Conservation (phyloP, 2,113 vertebrate genomes). For the Chloropsis hardwickii region DNA sequence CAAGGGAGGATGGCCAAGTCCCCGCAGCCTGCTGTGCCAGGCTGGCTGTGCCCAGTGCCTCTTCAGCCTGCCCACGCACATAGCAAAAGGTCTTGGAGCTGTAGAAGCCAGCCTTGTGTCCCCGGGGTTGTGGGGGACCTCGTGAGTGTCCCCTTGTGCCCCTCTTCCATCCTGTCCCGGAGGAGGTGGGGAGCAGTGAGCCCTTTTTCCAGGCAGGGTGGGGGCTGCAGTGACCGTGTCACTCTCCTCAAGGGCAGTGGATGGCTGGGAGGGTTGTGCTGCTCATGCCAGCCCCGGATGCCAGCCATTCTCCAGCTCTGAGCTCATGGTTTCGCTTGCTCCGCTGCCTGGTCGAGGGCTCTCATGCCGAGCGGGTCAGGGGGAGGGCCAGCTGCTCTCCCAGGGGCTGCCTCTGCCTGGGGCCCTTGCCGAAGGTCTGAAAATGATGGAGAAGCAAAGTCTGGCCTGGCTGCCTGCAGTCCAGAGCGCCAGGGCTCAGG, state of each 20-base stretch:
- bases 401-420: background rate
- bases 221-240: background rate
- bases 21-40: background rate
- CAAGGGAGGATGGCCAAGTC: background rate
- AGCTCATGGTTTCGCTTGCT: slow-evolving; percentile 37
- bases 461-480: background rate
- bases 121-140: background rate
- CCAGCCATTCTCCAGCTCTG: slow-evolving; percentile 61
- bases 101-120: background rate
- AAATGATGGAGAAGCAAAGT: background rate
- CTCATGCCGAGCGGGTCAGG: background rate
- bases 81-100: background rate
- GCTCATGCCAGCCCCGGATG: slow-evolving; percentile 8
- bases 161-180: background rate
- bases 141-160: background rate
- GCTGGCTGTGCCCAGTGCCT: background rate
- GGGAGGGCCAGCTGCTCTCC: background rate
- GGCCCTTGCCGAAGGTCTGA: background rate
- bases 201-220: background rate
- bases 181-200: background rate
- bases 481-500: background rate
- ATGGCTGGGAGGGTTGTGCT: background rate
- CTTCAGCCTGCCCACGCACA: background rate
- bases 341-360: background rate
- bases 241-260: slow-evolving; percentile 35